Percentiles rank a stretch among this genome's conserved stretches.
Evolutionary conservation across 2,113 vertebrate species (phyloP).

Genomic region (Castor canadensis): DNA sequence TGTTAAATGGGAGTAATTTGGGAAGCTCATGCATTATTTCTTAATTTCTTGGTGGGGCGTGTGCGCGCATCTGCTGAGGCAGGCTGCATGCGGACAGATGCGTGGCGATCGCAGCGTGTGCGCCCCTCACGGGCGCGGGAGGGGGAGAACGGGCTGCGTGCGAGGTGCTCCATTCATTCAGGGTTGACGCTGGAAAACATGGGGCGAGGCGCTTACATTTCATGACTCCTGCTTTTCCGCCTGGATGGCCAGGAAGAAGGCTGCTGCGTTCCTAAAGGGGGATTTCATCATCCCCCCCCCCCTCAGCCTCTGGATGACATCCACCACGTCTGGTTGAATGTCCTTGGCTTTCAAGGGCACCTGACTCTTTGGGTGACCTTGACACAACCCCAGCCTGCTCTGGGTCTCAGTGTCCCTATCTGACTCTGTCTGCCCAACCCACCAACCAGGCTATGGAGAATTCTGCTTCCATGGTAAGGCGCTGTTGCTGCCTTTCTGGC

Average conservation of each 20-base stretch:
- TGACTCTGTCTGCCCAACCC: neutral
- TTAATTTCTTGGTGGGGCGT: neutral
- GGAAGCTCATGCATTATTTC: conserved; percentile 43
- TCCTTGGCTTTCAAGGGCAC: neutral
- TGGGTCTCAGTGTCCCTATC: neutral
- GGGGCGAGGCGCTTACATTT: neutral
- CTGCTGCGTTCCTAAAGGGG: too few species aligned
- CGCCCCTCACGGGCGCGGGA: rapidly evolving
- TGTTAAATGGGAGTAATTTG: conserved; percentile 69
- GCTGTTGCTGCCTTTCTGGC: rapidly evolving
- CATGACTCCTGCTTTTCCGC: neutral
- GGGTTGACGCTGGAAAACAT: neutral
- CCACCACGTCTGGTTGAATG: rapidly evolving
- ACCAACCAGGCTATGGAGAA: neutral
- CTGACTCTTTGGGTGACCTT: neutral
- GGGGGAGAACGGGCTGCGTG: neutral
- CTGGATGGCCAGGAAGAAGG: neutral
- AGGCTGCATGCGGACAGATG: neutral
- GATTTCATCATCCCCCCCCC: too few species aligned
- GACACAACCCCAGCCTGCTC: rapidly evolving
- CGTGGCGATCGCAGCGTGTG: neutral
- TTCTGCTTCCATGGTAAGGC: too few species aligned
- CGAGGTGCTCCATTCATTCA: neutral
- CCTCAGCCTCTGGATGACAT: neutral
- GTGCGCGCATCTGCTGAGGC: neutral